These are phyloP conservation scores for Diachasmimorpha longicaudata DNA, from an alignment of 1,140 invertebrate species.

Conservation along the genomic window DNA sequence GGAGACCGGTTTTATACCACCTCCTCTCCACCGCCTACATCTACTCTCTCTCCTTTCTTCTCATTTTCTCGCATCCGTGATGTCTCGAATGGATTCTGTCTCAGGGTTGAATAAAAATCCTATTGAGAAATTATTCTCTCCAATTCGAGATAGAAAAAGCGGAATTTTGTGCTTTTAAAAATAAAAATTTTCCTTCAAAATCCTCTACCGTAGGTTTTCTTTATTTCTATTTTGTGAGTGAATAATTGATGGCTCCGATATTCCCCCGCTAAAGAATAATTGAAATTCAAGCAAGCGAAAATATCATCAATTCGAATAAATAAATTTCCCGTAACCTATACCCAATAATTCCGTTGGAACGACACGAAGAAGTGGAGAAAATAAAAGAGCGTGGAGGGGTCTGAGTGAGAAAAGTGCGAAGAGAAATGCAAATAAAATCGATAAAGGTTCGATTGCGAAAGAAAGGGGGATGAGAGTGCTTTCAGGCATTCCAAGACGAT, in stretches of 20 bases:
- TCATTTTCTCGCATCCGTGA: not conserved
- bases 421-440: conserved; percentile 9
- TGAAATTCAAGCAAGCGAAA: not conserved
- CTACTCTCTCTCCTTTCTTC: conserved; percentile 3
- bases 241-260: too few species aligned
- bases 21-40: not conserved
- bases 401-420: not conserved
- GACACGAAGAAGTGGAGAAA: not conserved
- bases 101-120: not conserved
- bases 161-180: too few species aligned
- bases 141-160: too few species aligned
- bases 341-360: conserved; percentile 1
- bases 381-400: not conserved
- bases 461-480: conserved; percentile 2
- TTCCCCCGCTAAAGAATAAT: not conserved
- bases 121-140: not conserved
- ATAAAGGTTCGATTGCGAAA: conserved; percentile 10
- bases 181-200: too few species aligned
- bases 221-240: too few species aligned
- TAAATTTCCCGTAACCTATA: conserved; percentile 13
- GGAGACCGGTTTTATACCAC: conserved; percentile 56
- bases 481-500: conserved; percentile 47
- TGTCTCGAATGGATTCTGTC: not conserved
- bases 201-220: too few species aligned
- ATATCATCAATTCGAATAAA: conserved; percentile 8